Base-by-base conservation (phyloP, 2,888 invertebrate species). In the Scaptodrosophila latifasciaeformis region DNA sequence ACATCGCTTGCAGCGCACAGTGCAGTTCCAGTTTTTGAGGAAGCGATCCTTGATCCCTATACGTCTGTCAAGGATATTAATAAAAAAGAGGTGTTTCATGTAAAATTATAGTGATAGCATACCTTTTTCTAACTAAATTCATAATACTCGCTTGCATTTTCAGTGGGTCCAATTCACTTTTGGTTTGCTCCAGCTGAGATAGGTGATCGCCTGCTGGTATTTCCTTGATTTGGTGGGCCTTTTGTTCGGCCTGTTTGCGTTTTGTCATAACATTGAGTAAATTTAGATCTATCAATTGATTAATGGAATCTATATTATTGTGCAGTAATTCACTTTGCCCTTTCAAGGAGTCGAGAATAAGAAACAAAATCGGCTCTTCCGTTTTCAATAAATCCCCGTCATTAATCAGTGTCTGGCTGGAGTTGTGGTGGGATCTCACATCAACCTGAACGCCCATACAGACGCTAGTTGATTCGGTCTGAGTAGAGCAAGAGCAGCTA, bases 241-340 rank as follows among this genome's bases (percentile, higher is more conserved):
- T 13, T 37, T 2, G 17, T 10, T 31, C 42, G 3, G 10, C 17
- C 1, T 46, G 42, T 18, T 47, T 1, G 1, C 10, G 12, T 5
- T 47, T 18, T 17, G 2, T 6, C 4, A 49, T 2, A 2, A 46
- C 49, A 4, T 19, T 10, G 2, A 65, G 10, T 9, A 54, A 3
- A 4, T 49, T 59, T 2, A 61, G 6, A 3, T 67, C 65, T 1
- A 54, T 10, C 42, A 76, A 49, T 21, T 65, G 54, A 19, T 54
- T 45, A 2, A 76, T 40, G 3, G 56, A 45, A 2, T 56, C 39
- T 10, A 65, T 21, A 19, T 46, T 46, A 12, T 13, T 35, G 1
- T 40, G 19, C 0, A 72, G 46, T 5, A 63, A 15, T 4, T 43
- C 39, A 12, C 39, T 51, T 9, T 63, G 67, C 6, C 13, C 7